Conservation (phyloP, 1,140 invertebrate genomes). For the Charaxes varanes region DNA sequence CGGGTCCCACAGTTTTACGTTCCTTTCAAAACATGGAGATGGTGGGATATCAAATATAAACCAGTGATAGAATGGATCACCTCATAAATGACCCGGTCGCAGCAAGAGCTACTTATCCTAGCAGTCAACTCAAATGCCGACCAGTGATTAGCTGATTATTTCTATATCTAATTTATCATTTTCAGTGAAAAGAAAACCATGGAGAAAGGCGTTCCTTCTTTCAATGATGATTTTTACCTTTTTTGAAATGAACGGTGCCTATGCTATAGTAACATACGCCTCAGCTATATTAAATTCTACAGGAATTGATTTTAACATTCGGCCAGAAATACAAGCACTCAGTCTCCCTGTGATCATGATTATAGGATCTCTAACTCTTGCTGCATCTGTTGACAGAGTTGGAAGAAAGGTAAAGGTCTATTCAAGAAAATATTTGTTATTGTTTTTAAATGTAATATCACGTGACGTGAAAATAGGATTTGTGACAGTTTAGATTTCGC, state of each 20-base stretch:
- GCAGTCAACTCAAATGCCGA: too few relatives aligned
- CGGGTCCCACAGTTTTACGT: too few relatives aligned
- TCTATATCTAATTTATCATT: too few relatives aligned
- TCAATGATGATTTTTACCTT: slow-evolving; percentile 25
- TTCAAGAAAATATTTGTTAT: too few relatives aligned
- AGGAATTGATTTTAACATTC: slow-evolving; percentile 30
- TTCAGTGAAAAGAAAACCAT: slow-evolving; percentile 26
- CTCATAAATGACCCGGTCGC: too few relatives aligned
- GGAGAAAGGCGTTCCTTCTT: slow-evolving; percentile 26
- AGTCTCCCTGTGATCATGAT: slow-evolving; percentile 44
- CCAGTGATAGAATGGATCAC: too few relatives aligned
- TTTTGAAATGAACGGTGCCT: slow-evolving; percentile 25
- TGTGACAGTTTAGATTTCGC: too few relatives aligned
- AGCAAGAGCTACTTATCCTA: too few relatives aligned
- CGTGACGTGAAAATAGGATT: too few relatives aligned
- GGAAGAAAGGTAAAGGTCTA: slow-evolving; percentile 39
- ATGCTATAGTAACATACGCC: slow-evolving; percentile 26
- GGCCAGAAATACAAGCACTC: slow-evolving; percentile 39
- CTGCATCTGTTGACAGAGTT: slow-evolving; percentile 31
- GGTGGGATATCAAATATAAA: too few relatives aligned
- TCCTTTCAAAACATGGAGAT: too few relatives aligned
- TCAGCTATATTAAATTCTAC: slow-evolving; percentile 31
- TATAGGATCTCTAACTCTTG: slow-evolving; percentile 28
- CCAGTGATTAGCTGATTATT: slow-evolving; percentile 12
- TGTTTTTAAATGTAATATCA: too few relatives aligned